Evolutionary conservation across 2,113 vertebrate species (phyloP).

Genomic region (Saguinus midas): DNA sequence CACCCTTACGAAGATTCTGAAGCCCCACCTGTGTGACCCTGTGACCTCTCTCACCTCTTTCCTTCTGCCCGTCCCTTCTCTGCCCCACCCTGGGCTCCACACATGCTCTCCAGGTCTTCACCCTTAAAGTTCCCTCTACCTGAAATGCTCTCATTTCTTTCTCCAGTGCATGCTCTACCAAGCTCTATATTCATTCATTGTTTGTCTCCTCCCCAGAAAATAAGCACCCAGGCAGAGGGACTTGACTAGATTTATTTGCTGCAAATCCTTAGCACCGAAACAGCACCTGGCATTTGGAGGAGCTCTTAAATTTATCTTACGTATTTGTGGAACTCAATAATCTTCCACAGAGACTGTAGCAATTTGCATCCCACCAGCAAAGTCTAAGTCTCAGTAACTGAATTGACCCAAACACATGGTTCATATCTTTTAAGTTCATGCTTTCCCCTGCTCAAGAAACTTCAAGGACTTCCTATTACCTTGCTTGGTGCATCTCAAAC

Average conservation of each 20-base stretch:
- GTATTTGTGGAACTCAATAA: not conserved
- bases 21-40: not conserved
- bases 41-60: not conserved
- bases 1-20: fast-evolving
- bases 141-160: not conserved
- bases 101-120: not conserved
- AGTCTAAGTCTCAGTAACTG: not conserved
- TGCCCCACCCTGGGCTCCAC: not conserved
- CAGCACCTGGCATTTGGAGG: not conserved
- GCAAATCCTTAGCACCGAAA: not conserved
- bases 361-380: not conserved
- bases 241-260: not conserved
- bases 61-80: not conserved
- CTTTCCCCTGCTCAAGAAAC: not conserved
- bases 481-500: not conserved
- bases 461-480: not conserved
- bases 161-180: fast-evolving
- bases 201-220: not conserved
- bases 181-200: too few relatives aligned
- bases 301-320: not conserved
- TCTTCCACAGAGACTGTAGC: not conserved
- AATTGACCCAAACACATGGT: not conserved
- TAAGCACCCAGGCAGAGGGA: not conserved
- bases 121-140: not conserved
- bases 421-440: not conserved